Base-by-base conservation (phyloP, 2,113 vertebrate genomes). In the Paraplagusia blochii region DNA sequence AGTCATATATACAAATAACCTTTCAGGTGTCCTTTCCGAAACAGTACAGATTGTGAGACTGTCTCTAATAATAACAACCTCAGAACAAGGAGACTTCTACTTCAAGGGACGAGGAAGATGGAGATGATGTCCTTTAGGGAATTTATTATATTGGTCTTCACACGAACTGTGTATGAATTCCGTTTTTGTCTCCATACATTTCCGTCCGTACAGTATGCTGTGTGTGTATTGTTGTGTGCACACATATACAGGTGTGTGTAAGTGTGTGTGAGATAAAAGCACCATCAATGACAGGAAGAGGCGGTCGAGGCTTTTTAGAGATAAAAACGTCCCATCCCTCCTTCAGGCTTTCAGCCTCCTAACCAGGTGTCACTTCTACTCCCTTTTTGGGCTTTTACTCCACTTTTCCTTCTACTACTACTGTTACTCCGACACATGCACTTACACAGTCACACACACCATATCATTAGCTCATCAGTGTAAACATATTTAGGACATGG, bases 311-410 rank as follows among this genome's bases (percentile, higher is more conserved):
- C 49, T 39, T 69, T 57, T 74, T 73, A 72, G 61, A 65, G 64
- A 79, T 84, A 66, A 77, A 82, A 74, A 66, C 66, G 69, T 48
- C 38, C 43, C 69, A 58, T 71, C 54, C 74, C 77, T 65, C 69
- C 56, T 57, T 62, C 57, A 58, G 77, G 70, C 79, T 84, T 81
- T 84, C 84, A 82, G 80, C 68, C 75, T 78, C 73, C 70, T 74
- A 43, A 75, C 73, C 63, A 72, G 66, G 64, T 83, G 84, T 82
- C 81, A 76, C 70, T 65, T 74, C n/a, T 68, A 59, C 18, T 79
- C 75, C 66, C 64, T 72, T 70, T 12, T 4, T 40, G 82, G 13
- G 4, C 83, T 76, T 79, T 56, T 73, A 71, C 58, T 60, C 66
- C 73, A 66, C 51, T 67, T 62, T 63, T 2, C 18, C 22, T 29